Evolutionary conservation across 2,113 vertebrate species (phyloP), one percentile per base, ranked within the genome.

Genomic region (Regulus satrapa): DNA sequence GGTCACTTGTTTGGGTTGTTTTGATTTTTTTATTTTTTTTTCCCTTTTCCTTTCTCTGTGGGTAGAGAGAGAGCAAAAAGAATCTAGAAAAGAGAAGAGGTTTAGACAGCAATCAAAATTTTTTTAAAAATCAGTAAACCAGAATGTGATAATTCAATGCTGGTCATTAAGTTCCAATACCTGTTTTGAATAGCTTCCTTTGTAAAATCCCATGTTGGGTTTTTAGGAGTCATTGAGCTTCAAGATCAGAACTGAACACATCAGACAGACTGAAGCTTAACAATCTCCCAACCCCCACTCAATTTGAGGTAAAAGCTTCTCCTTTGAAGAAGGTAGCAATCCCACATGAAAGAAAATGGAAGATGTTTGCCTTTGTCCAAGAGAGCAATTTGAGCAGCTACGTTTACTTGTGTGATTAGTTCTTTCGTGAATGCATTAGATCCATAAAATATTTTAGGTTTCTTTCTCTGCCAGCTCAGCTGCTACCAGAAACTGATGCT

Each of bases 291-390:
- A 1, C 76, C 89, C 80, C 85, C 90, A 92, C 85, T 75, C 67
- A 86, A 56, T 96, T 85, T 95, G 93, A 95, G 85, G 92, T 95
- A 68, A 92, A 96, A 94, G 88, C 95, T 93, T 6, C 38, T 88
- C 52, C 94, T 97, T 96, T 96, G 95, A 96, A 92, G 93, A 93
- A 95, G 95, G 90, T 94, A 85, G 82, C 78, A 84, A 94, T 95
- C 84, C 94, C 93, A 94, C 90, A 90, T 94, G 89, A 95, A 97
- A 93, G 95, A 96, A 97, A 95, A 95, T 95, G 96, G 96, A 95
- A 97, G 93, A 89, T 93, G 82, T 94, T 96, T 88, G 89, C 76
- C 76, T 94, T 95, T 94, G 78, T 96, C 91, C 88, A 75, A 84
- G 82, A 91, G 85, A 94, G 63, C 86, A 48, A 61, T 77, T 62